These are phyloP conservation scores for Ommatoiulus sabulosus DNA, from an alignment of 2,888 invertebrate species.

Conservation along the genomic window DNA sequence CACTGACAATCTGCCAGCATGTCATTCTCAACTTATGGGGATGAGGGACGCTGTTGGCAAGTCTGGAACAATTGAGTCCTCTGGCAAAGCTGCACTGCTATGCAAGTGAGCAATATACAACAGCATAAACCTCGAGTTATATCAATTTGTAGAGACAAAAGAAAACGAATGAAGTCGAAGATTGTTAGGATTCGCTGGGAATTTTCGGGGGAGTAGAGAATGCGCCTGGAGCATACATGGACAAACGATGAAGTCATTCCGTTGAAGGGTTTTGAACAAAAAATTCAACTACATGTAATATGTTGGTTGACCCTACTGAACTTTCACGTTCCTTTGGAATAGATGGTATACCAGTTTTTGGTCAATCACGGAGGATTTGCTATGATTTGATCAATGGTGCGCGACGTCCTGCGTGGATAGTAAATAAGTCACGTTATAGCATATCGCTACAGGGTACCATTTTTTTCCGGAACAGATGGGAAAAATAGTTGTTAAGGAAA, in stretches of 20 bases:
- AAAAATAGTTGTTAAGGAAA: neutral
- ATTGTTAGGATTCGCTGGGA: neutral
- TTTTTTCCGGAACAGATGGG: neutral
- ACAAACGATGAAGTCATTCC: neutral
- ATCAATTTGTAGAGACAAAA: neutral
- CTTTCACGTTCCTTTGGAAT: neutral
- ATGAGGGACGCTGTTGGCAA: neutral
- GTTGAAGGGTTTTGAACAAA: neutral
- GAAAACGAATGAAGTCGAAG: neutral
- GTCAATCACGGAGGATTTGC: neutral
- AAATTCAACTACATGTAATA: neutral
- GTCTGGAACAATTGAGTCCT: constrained; percentile 4
- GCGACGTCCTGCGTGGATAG: neutral
- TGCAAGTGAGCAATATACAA: neutral
- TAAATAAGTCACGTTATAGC: neutral
- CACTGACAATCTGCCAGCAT: constrained; percentile 8
- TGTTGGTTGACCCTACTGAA: neutral
- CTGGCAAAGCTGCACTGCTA: neutral
- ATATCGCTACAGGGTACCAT: neutral
- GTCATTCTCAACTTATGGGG: neutral
- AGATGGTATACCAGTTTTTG: neutral
- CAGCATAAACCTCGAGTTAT: neutral
- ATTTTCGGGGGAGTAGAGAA: neutral
- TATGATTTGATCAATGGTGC: neutral
- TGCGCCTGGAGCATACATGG: neutral